A percentile compares a stretch with the other conserved stretches of the same genome.
Conservation (phyloP, 1,140 invertebrate species). For the Eurosta solidaginis region DNA sequence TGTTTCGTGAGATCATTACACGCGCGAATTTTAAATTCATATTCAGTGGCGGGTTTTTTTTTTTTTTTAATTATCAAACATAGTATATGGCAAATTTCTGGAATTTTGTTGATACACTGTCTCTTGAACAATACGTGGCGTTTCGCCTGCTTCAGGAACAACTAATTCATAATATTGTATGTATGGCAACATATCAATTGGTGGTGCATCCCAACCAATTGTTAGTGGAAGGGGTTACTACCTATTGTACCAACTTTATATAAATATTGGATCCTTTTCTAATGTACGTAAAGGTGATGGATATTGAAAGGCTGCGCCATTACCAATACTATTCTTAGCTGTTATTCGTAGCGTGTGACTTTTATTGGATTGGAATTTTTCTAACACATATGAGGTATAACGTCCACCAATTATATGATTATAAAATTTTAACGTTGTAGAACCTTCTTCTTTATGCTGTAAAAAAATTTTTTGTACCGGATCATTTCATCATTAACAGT, state of each 20-base stretch:
- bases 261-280: no score
- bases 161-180: conserved; percentile 75
- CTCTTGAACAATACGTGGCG: conserved; percentile 63
- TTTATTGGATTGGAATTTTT: conserved; percentile 65
- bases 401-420: no score
- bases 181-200: no score
- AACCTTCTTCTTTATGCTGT: conserved; percentile 66
- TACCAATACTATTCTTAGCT: conserved; percentile 64
- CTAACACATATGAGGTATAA: conserved; percentile 70
- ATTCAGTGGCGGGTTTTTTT: conserved; percentile 77
- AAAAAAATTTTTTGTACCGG: conserved; percentile 70
- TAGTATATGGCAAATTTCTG: conserved; percentile 70
- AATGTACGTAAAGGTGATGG: no score
- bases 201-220: no score
- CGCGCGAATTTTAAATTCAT: conserved; percentile 77
- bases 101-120: conserved; percentile 69
- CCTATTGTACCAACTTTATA: conserved; percentile 76
- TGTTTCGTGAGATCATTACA: no score
- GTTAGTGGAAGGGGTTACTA: conserved; percentile 75
- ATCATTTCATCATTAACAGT: conserved; percentile 78
- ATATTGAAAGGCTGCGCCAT: conserved; percentile 60
- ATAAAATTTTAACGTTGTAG: no score
- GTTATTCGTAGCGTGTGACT: conserved; percentile 70
- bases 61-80: conserved; percentile 76
- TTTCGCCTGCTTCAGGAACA: conserved; percentile 65